Evolutionary conservation across 2,113 vertebrate species (phyloP).

Genomic region (Caracal caracal): DNA sequence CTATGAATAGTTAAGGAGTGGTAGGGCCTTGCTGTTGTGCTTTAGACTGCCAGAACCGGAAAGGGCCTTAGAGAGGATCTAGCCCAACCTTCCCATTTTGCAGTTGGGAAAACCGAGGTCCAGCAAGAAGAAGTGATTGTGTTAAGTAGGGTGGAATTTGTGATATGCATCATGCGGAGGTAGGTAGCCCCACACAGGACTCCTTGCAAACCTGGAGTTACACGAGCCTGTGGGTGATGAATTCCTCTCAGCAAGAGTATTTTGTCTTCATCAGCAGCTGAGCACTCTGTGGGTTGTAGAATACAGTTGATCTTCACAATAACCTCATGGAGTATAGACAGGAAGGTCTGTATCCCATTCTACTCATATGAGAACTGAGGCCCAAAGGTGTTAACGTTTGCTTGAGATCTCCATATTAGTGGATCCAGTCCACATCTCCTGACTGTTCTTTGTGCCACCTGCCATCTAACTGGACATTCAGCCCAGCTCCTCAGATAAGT

Average conservation of each 20-base stretch:
- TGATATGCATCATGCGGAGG: neutral
- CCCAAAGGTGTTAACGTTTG: neutral
- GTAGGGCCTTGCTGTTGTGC: neutral
- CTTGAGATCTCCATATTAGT: neutral
- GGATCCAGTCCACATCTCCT: neutral
- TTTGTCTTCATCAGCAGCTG: neutral
- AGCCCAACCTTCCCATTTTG: neutral
- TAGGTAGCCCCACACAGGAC: neutral
- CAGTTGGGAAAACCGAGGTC: neutral
- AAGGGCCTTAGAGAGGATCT: neutral
- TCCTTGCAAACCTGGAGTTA: neutral
- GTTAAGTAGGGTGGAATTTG: neutral
- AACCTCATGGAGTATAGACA: neutral
- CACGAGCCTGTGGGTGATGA: neutral
- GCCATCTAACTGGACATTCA: neutral
- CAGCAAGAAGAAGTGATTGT: neutral
- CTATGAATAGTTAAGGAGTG: neutral
- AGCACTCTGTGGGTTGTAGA: neutral
- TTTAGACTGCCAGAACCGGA: neutral
- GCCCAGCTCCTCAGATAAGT: neutral
- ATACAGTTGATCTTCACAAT: neutral
- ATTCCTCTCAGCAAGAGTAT: neutral
- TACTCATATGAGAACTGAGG: neutral
- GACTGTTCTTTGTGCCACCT: neutral
- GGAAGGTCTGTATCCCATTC: neutral